Evolutionary conservation across 2,797 vertebrate genomes (phyloP), one percentile per base, ranked within the genome.

Genomic region (Lepilemur ruficaudatus): DNA sequence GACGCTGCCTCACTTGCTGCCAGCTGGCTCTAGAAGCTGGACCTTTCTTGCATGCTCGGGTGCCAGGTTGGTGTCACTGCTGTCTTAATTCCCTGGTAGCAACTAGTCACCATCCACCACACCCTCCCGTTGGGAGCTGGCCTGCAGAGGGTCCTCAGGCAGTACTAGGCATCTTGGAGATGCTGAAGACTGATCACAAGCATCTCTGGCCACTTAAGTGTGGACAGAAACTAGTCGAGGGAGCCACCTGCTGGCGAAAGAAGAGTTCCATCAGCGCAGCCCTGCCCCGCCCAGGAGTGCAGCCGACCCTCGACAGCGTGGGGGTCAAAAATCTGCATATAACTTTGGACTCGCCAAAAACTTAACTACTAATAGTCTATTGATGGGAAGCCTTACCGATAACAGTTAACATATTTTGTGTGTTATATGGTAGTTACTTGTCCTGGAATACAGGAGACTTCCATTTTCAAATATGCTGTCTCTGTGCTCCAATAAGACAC

Each of bases 241-340:
- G 76, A 9, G 90, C 97, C 97, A 61, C 92, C 96, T 96, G 91
- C 94, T 95, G 97, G 89, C 32, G 23, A 75, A 28, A n/a, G 2
- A 5, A n/a, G 46, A 80, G 25, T 55, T 59, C 32, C 7, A 3
- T 23, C 14, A 9, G 4, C 25, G 28, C 4, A 32, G 38, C 25
- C 30, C 35, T 4, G 4, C 22, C 57, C 9, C 10, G 6, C 23
- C 38, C 38, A 38, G 38, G 41, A 32, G 28, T 10, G 5, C 0
- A 1, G 28, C 28, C 4, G 22, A 32, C 43, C 28, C 72, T 5
- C 17, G 15, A 48, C 14, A 35, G 23, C 2, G 0, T 17, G 50
- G 52, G 20, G 7, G 76, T 28, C 13, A 14, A 79, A 79, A 55
- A 55, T 55, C 76, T 2, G 1, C n/a, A 9, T 28, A 5, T 55